Evolutionary conservation across 2,797 vertebrate species (phyloP), one percentile per base, ranked within the genome.

Genomic region (Syndactyla subalaris): DNA sequence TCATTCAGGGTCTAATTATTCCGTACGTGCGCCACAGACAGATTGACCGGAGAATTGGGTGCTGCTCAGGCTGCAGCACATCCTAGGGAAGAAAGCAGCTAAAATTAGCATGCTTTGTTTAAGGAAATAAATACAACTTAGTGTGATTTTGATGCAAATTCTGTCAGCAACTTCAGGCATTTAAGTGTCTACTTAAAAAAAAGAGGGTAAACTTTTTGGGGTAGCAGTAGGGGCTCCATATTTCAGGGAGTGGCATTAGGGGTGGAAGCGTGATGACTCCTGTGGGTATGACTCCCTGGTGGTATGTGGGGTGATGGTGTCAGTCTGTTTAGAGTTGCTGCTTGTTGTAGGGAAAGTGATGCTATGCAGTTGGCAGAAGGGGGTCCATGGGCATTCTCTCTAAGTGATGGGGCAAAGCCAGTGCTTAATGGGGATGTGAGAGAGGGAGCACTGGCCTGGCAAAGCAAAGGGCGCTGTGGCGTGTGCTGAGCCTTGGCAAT

Each of bases 1-100:
- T 86, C 10, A 1, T 80, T 68, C 54, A n/a, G 73, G 59, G 63
- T 88, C 95, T 95, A 89, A 97, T 96, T 93, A 96, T 94, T 85
- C 73, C 0, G 9, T 80, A 68, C 55, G 14, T 51, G 57, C 2
- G 2, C 84, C 13, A 20, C 74, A 89, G 70, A 36, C 92, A 92
- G 91, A 94, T 88, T 89, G 92, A 86, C 93, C 32, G 0, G 43
- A 68, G 61, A 80, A 49, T 0, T 89, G 84, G 86, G 91, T 93
- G 89, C 90, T 93, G 75, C 86, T 94, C 61, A 61, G 70, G 67
- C 87, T 91, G 68, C 46, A 70, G 82, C 7, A 1, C 68, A 88
- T 77, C 36, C 6, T 3, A 61, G 43, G 62, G 46, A 88, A 87
- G 72, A 95, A 89, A 77, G 65, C 75, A 75, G 78, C 86, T 87